Conservation (phyloP, 2,888 invertebrate genomes). For the Acanthosepion esculentum region DNA sequence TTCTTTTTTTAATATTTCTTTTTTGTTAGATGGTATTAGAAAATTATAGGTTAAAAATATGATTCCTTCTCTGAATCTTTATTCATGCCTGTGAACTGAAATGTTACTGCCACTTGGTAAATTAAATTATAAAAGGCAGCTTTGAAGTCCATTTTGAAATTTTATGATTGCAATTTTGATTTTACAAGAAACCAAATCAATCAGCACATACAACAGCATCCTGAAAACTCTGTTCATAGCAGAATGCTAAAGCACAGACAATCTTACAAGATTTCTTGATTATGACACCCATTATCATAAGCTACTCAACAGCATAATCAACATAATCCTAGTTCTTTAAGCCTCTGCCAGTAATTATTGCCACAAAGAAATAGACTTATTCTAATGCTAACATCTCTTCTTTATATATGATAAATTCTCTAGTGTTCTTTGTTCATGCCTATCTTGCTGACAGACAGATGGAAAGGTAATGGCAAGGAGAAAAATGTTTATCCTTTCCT, state of each 20-base stretch:
- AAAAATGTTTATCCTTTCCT: background rate
- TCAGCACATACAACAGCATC: no score
- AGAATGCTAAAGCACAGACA: background rate
- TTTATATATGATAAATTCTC: background rate
- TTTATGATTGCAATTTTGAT: background rate
- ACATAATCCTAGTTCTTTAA: background rate
- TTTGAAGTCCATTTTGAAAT: background rate
- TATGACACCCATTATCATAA: background rate
- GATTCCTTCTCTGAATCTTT: background rate
- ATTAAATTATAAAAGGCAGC: background rate
- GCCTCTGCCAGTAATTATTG: constrained; percentile 4
- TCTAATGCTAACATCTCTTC: background rate
- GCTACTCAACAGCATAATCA: constrained; percentile 4
- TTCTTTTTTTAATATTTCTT: no score
- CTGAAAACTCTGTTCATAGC: background rate
- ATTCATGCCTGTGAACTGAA: background rate
- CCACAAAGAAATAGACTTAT: constrained; percentile 2
- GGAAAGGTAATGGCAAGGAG: background rate
- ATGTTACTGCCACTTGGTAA: background rate
- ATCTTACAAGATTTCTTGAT: background rate
- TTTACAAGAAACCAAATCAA: background rate
- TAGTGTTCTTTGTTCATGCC: background rate
- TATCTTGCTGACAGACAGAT: background rate
- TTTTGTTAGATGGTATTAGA: background rate
- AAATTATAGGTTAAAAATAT: background rate